These are phyloP conservation scores for Mesaphorura yosii DNA, from an alignment of 1,140 invertebrate genomes.

Conservation along the genomic window DNA sequence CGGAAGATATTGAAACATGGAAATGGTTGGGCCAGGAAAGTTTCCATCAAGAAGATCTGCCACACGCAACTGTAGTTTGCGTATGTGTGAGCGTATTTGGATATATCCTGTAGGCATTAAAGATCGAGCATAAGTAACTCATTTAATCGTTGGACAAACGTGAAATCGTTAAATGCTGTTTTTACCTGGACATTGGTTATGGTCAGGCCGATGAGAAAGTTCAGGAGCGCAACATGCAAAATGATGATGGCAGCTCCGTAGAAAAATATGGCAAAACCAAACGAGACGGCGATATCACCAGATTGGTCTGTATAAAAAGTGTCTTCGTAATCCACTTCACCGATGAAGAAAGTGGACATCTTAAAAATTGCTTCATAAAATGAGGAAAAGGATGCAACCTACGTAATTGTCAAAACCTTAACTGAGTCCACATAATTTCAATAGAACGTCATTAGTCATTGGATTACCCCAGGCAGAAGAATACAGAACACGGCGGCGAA, in stretches of 20 bases:
- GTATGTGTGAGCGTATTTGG: background rate
- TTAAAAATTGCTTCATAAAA: background rate
- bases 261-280: background rate
- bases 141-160: background rate
- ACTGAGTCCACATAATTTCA: background rate
- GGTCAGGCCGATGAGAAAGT: slow-evolving; percentile 7
- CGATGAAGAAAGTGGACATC: slow-evolving; percentile 5
- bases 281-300: background rate
- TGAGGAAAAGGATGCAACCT: background rate
- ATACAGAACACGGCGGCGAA: slow-evolving; percentile 7
- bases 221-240: slow-evolving; percentile 9
- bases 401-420: background rate
- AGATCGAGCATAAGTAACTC: background rate
- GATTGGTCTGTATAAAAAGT: slow-evolving; percentile 3
- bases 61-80: background rate
- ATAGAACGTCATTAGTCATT: background rate
- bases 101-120: background rate
- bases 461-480: slow-evolving; percentile 7
- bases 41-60: background rate
- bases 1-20: background rate
- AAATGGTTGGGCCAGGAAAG: background rate
- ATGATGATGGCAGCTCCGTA: slow-evolving; percentile 3
- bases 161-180: background rate
- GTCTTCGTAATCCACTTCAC: slow-evolving; percentile 9
- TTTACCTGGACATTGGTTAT: slow-evolving; percentile 2